These are phyloP conservation scores for Alethe castanea DNA, from an alignment of 2,113 vertebrate genomes.

Conservation along the genomic window DNA sequence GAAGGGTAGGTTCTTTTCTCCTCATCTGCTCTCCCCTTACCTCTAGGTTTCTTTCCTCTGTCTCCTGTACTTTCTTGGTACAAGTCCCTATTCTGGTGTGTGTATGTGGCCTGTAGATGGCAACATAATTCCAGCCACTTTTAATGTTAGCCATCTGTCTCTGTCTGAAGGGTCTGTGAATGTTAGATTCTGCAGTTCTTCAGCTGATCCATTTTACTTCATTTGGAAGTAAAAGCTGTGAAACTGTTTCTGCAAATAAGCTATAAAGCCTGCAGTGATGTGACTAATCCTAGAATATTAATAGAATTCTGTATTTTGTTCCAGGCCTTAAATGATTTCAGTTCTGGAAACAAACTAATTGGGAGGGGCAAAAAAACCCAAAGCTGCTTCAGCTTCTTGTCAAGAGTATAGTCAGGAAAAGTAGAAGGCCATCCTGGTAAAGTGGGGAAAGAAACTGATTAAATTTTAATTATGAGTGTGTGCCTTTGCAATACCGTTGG, in stretches of 20 bases:
- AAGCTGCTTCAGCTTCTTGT: neutral
- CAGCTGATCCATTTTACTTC: neutral
- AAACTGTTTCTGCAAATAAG: neutral
- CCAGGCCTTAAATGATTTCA: neutral
- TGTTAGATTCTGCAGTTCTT: neutral
- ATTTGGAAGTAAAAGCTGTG: neutral
- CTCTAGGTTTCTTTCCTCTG: neutral
- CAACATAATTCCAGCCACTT: slow-evolving; percentile 7
- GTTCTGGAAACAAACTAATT: neutral
- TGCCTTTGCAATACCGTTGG: neutral
- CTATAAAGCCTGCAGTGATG: neutral
- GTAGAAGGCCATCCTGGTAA: neutral
- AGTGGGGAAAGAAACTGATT: neutral
- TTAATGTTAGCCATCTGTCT: neutral
- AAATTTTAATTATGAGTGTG: neutral
- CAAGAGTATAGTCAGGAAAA: neutral
- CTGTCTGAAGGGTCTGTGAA: neutral
- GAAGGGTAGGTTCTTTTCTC: neutral
- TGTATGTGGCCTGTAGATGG: slow-evolving; percentile 32
- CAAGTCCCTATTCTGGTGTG: neutral
- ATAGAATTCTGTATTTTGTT: neutral
- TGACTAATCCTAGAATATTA: neutral
- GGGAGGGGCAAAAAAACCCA: neutral
- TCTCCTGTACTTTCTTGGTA: neutral
- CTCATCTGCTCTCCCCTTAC: neutral